phyloP scores from a whole-genome alignment of 2,888 invertebrate genomes.

The Encarsia formosa region DNA sequence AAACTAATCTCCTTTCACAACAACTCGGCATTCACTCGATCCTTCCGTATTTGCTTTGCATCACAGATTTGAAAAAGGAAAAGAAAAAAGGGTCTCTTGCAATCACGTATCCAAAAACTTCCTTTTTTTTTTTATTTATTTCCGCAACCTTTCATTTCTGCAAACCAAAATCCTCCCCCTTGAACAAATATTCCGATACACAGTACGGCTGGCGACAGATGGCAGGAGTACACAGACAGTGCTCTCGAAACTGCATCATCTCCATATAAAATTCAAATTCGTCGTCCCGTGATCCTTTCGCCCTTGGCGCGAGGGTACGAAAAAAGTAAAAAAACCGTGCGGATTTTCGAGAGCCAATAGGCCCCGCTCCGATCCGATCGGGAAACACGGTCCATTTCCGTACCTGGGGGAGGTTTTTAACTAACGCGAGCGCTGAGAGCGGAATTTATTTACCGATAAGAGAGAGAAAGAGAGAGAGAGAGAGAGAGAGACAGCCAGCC shows the following conservation, averaged over 20 bases:
- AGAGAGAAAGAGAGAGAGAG: background rate
- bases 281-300: too few species aligned
- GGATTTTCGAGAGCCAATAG: constrained; percentile 15
- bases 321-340: background rate
- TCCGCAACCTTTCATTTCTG: too few species aligned
- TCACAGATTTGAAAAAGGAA: too few species aligned
- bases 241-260: constrained; percentile 16
- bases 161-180: too few species aligned
- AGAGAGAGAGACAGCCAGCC: background rate
- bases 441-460: constrained; percentile 19
- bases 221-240: constrained; percentile 5
- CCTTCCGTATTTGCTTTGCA: too few species aligned
- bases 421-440: constrained; percentile 1
- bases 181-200: too few species aligned
- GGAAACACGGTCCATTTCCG: constrained; percentile 22
- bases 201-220: constrained; percentile 9
- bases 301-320: background rate
- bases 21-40: too few species aligned
- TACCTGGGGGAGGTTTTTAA: constrained; percentile 12
- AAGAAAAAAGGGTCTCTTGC: too few species aligned
- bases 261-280: constrained; percentile 27
- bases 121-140: too few species aligned
- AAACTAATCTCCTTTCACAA: too few species aligned
- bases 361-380: constrained; percentile 15
- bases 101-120: too few species aligned